These are phyloP conservation scores for Agrochola litura DNA, from an alignment of 2,888 invertebrate genomes.

Conservation along the genomic window DNA sequence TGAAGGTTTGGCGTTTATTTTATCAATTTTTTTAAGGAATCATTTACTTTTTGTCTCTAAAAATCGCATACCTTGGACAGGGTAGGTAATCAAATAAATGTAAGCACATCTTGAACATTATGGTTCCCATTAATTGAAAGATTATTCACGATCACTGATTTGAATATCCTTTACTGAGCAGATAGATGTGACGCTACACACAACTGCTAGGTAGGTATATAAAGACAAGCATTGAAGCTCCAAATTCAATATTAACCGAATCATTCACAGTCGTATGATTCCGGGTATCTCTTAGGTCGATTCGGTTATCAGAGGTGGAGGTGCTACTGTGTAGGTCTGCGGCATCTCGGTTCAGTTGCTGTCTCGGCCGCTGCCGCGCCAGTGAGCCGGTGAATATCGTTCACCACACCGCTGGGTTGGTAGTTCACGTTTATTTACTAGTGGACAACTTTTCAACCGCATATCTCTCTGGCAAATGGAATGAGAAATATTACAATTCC, in stretches of 20 bases:
- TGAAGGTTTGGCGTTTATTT: background rate
- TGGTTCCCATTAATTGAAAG: background rate
- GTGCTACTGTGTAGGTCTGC: conserved; percentile 10
- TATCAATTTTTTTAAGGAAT: background rate
- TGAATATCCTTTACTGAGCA: background rate
- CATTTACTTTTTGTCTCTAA: too few relatives aligned
- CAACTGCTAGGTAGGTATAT: background rate
- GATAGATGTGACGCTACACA: background rate
- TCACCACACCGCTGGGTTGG: conserved; percentile 10
- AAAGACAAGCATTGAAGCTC: conserved; percentile 13
- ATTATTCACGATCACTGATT: conserved; percentile 11
- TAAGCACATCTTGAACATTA: background rate
- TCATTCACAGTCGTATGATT: conserved; percentile 28
- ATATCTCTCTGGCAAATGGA: background rate
- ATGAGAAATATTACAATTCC: too few relatives aligned
- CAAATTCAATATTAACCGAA: conserved; percentile 27
- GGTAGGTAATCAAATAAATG: too few relatives aligned
- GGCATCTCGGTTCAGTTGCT: conserved; percentile 21
- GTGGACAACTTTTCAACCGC: conserved; percentile 2
- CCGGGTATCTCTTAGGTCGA: conserved; percentile 5
- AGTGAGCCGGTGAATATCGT: conserved; percentile 30
- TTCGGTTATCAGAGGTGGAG: conserved; percentile 24
- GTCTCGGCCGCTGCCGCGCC: background rate
- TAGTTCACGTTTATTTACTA: conserved; percentile 31
- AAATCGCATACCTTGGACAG: background rate